phyloP scores from a whole-genome alignment of 1,140 invertebrate genomes.

The Mizuhopecten yessoensis region DNA sequence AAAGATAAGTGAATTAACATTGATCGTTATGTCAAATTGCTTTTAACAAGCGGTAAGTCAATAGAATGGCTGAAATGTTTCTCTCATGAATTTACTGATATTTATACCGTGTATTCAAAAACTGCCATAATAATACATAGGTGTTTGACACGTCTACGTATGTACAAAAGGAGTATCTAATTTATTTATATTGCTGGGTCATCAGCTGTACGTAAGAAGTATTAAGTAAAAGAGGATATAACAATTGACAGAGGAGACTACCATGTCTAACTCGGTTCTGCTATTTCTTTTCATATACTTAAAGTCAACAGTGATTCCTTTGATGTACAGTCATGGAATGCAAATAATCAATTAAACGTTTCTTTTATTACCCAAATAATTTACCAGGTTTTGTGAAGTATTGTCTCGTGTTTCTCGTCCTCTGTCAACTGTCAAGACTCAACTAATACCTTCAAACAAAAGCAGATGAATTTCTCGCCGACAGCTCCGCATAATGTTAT shows the following conservation, averaged over 20 bases:
- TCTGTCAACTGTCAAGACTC: background rate
- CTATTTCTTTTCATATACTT: background rate
- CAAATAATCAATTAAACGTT: slow-evolving; percentile 26
- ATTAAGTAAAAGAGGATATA: background rate
- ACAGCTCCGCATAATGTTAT: background rate
- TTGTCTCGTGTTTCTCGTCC: background rate
- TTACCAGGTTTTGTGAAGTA: background rate
- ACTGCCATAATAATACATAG: too few relatives aligned
- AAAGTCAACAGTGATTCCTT: background rate
- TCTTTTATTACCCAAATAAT: background rate
- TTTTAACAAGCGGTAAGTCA: too few relatives aligned
- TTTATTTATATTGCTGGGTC: too few relatives aligned
- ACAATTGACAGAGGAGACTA: background rate
- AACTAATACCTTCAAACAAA: background rate
- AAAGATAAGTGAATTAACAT: too few relatives aligned
- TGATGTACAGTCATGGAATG: background rate
- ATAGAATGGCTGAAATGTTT: too few relatives aligned
- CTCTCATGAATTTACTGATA: too few relatives aligned
- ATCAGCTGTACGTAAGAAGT: background rate
- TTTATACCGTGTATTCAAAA: too few relatives aligned
- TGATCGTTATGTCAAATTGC: too few relatives aligned
- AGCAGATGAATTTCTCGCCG: background rate
- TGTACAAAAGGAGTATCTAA: too few relatives aligned
- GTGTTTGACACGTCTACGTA: too few relatives aligned
- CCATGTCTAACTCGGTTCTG: background rate